Evolutionary conservation across 2,113 vertebrate species (phyloP), one percentile per base, ranked within the genome.

Genomic region (Meleagris gallopavo): DNA sequence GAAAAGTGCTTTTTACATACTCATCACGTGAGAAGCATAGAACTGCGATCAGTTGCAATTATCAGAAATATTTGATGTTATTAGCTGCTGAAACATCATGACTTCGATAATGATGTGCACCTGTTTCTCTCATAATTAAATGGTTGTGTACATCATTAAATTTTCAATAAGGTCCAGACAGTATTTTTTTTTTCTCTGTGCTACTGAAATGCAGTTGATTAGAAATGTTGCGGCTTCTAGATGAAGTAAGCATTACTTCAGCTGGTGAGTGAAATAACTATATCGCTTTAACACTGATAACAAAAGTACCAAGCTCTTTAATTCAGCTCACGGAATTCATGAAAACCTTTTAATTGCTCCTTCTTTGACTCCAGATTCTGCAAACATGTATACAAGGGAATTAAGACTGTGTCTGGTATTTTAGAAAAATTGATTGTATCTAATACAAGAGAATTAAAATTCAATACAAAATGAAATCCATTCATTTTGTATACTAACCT

Each of bases 1-100:
- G 9, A 48, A 81, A 93, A 52, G 21, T 22, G 14, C 22, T 80
- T 88, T 84, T 75, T 54, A 71, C 61, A 77, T 50, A 41, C 46
- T 15, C 43, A n/a, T 65, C 43, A 66, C 0, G 1, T 46, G 34
- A 76, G 69, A 58, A 83, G 57, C 60, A 71, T 24, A 91, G 61
- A 93, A 66, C 32, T 45, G 65, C 57, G 43, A 95, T 94, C 93
- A 93, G 83, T 32, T 32, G 45, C 48, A 95, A 93, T 93, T 95
- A 96, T 92, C 89, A 82, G 89, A 89, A 95, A 96, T 96, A 96
- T 96, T 84, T 94, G 81, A 87, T 79, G 60, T 80, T 93, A 95
- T 90, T 94, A 97, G 90, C 94, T 58, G 62, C 86, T 83, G 86
- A 78, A 95, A 95, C 81, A 93, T 96, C 90, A 87, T 90, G 81